A percentile compares a stretch with the other conserved stretches of the same genome.
These are phyloP conservation scores for Conus betulinus DNA, from an alignment of 1,140 invertebrate species.

Conservation along the genomic window DNA sequence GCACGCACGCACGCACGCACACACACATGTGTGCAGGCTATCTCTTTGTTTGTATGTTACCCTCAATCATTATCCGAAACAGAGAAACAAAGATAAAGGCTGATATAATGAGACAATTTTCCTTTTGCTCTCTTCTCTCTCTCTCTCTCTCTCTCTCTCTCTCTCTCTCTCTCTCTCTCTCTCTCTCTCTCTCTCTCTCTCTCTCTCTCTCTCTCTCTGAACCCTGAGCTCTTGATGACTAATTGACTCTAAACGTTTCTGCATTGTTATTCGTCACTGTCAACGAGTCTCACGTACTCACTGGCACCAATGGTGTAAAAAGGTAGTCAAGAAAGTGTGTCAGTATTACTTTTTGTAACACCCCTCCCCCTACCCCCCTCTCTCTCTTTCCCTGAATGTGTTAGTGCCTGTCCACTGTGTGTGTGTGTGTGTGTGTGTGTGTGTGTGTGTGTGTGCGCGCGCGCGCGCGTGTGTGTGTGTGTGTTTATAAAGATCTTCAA, in stretches of 20 bases:
- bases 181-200: conserved; percentile 6
- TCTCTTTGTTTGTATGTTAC: neutral
- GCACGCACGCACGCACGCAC: neutral
- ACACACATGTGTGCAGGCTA: neutral
- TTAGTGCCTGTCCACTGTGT: neutral
- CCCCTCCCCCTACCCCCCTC: neutral
- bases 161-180: neutral
- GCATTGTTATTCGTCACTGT: neutral
- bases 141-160: neutral
- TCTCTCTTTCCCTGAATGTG: neutral
- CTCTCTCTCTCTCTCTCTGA: conserved; percentile 21
- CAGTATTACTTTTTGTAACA: neutral
- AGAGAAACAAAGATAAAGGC: neutral
- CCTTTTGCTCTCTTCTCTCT: neutral
- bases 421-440: too few species aligned
- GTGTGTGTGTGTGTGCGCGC: too few species aligned
- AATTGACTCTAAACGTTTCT: conserved; percentile 16
- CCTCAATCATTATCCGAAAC: neutral
- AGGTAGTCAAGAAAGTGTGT: too few species aligned
- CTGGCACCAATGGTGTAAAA: too few species aligned
- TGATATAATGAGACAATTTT: neutral
- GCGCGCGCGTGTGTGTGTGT: too few species aligned
- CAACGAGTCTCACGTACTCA: too few species aligned
- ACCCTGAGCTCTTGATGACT: conserved; percentile 9
- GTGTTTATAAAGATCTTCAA: too few species aligned